Conservation (phyloP, 1,140 invertebrate genomes). For the Drosophila yakuba region DNA sequence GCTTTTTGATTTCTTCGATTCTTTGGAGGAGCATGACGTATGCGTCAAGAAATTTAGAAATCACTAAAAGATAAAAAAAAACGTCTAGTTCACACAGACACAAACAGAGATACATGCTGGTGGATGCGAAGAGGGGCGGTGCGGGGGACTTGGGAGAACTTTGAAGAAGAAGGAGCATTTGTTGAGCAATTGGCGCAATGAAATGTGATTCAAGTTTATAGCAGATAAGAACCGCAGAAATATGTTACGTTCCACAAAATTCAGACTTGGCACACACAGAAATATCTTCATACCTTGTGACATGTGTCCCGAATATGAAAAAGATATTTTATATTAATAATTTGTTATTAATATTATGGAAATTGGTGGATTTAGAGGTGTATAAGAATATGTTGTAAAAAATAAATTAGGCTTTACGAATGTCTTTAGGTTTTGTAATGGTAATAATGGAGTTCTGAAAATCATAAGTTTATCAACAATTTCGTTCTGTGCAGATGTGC, state of each 20-base stretch:
- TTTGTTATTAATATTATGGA: too few relatives aligned
- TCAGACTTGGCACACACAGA: conserved; percentile 14
- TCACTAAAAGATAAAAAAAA: conserved; percentile 53
- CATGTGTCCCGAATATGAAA: background rate
- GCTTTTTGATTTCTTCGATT: conserved; percentile 39
- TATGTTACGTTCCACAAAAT: conserved; percentile 34
- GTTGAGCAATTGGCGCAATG: conserved; percentile 65
- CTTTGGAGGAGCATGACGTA: conserved; percentile 64
- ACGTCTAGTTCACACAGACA: conserved; percentile 24
- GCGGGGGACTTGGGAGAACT: background rate
- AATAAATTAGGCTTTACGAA: too few relatives aligned
- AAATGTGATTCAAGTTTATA: conserved; percentile 64
- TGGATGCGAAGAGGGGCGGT: background rate
- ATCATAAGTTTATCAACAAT: background rate
- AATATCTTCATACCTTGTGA: background rate
- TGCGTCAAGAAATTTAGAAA: conserved; percentile 65
- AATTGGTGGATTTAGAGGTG: too few relatives aligned
- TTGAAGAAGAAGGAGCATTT: conserved; percentile 18
- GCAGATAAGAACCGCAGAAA: conserved; percentile 58
- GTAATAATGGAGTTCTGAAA: too few relatives aligned
- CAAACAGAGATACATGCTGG: background rate
- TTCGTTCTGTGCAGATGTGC: conserved; percentile 22
- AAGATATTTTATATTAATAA: background rate
- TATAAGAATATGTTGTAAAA: too few relatives aligned
- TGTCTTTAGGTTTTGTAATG: background rate